These are phyloP conservation scores for Parelbella ahira DNA, from an alignment of 2,888 invertebrate genomes.

Conservation along the genomic window DNA sequence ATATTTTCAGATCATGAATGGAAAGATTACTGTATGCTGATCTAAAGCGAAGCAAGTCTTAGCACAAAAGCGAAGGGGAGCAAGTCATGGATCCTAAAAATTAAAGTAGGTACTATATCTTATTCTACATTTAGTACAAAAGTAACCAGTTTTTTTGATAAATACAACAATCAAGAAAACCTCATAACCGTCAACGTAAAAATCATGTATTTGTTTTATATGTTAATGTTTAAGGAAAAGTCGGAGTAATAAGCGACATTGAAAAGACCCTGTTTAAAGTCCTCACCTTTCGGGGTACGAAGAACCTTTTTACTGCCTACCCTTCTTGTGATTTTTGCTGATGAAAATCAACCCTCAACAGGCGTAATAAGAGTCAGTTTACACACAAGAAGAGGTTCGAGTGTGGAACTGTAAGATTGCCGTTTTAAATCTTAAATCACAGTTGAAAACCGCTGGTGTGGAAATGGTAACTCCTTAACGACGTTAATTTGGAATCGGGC, in stretches of 20 bases:
- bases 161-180: too few species aligned
- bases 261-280: conserved; percentile 14
- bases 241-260: conserved; percentile 6
- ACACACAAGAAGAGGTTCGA: too few species aligned
- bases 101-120: too few species aligned
- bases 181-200: too few species aligned
- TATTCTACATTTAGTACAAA: too few species aligned
- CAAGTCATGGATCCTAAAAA: too few species aligned
- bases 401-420: conserved; percentile 7
- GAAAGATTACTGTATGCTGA: too few species aligned
- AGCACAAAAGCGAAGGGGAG: too few species aligned
- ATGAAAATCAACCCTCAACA: background rate
- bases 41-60: too few species aligned
- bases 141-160: too few species aligned
- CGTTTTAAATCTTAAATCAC: conserved; percentile 25
- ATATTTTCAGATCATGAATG: too few species aligned
- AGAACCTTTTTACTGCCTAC: conserved; percentile 3
- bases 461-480: conserved; percentile 26
- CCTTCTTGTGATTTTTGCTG: background rate
- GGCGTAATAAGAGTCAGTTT: conserved; percentile 3
- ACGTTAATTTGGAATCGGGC: conserved; percentile 24
- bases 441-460: conserved; percentile 23
- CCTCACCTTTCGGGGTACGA: conserved; percentile 22
- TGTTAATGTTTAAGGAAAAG: conserved; percentile 4
- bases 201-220: background rate